Base-by-base conservation (phyloP, 2,888 invertebrate species). In the Carpatolechia fugitivella region DNA sequence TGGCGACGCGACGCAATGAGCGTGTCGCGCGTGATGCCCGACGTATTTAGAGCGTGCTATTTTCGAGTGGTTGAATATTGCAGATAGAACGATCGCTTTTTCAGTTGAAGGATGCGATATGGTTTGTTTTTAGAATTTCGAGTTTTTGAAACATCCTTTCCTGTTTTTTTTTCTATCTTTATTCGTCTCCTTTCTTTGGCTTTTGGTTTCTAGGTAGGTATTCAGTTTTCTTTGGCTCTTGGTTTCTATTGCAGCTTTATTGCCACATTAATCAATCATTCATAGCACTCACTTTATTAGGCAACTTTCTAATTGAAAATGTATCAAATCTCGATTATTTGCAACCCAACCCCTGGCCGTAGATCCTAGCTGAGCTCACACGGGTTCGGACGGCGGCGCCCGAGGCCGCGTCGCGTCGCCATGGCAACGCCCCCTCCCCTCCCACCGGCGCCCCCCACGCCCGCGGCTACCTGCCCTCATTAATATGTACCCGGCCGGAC, bases 401-500 rank as follows among this genome's bases (percentile, higher is more conserved):
- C 75, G 83, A 78, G 85, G 85, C 82, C 81, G 85, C 87, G 87
- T 82, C 85, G 72, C 83, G 88, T 87, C 70, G 80, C 80, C 82
- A 82, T 84, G 70, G 73, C 82, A 72, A 87, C 85, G 70, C 53
- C 62, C 59, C 55, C 55, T 52, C 58, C 58, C 57, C 44, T n/a
- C 44, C 11, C n/a, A 8, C n/a, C 24, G n/a, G n/a, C 20, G 24
- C 18, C 44, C 10, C 44, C 56, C 56, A 59, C 64, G 51, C 62
- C 69, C 57, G 58, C 63, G 58, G 68, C 79, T 77, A 80, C 81
- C 82, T 79, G 78, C 76, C 74, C 79, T 86, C 86, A 86, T 87
- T 86, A 87, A 86, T 86, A 86, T 85, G 85, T 86, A 85, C 85
- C 77, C 76, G 71, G 72, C 81, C 74, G 84, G 85, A 85, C 85